A percentile compares a stretch with the other conserved stretches of the same genome.
These are phyloP conservation scores for Erebia epiphron DNA, from an alignment of 2,888 invertebrate species.

Conservation along the genomic window DNA sequence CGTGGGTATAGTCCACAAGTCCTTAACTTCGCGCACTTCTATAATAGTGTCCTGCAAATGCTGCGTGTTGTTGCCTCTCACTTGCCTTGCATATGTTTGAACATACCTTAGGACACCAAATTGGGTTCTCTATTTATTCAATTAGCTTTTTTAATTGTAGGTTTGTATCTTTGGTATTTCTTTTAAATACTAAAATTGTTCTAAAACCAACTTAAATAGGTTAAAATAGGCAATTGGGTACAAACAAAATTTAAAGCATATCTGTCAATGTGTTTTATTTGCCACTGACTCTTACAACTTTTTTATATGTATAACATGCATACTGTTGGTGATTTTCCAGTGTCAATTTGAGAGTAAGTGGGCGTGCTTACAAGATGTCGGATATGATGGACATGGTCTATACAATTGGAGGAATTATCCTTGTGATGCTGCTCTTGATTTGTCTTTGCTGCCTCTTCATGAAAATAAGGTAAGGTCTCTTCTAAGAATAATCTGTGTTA, in stretches of 20 bases:
- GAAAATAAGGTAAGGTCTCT: constrained; percentile 58
- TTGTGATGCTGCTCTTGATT: constrained; percentile 54
- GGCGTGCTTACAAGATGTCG: constrained; percentile 41
- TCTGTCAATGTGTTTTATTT: neutral
- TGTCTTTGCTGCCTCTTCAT: constrained; percentile 65
- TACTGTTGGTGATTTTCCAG: constrained; percentile 19
- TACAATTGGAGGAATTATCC: constrained; percentile 50
- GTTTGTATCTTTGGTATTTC: too few species aligned
- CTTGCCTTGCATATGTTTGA: too few species aligned
- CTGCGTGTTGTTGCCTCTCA: too few species aligned
- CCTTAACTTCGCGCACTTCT: too few species aligned
- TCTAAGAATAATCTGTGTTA: neutral
- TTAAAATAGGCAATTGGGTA: too few species aligned
- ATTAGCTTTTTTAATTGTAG: too few species aligned
- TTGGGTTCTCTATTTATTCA: too few species aligned
- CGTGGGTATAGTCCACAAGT: too few species aligned
- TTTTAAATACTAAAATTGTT: too few species aligned
- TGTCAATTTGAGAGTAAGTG: neutral
- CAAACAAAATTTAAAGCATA: neutral
- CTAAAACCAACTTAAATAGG: too few species aligned
- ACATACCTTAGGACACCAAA: too few species aligned
- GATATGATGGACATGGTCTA: constrained; percentile 55
- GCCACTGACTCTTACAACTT: neutral
- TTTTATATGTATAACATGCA: neutral
- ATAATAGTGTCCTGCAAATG: too few species aligned